Base-by-base conservation (phyloP, 2,888 invertebrate genomes). In the Leuctra nigra region DNA sequence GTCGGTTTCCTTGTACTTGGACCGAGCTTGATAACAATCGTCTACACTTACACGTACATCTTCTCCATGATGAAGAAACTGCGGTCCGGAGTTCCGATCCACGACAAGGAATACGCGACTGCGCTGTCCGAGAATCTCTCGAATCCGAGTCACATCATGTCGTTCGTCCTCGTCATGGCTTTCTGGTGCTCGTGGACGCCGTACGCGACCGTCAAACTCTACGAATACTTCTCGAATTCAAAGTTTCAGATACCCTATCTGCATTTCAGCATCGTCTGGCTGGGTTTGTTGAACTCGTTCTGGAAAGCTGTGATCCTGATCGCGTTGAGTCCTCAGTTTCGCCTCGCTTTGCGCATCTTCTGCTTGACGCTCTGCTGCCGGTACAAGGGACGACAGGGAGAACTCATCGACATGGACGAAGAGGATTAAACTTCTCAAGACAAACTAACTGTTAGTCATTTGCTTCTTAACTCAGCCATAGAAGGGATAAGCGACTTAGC, bases 131-230 rank as follows among this genome's bases (percentile, higher is more conserved):
- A 93, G 75, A 92, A 92, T 73, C 81, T 94, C 62, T 83, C 91
- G 64, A 94, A 94, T 75, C 93, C 93, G 62, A 92, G 91, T 77
- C 96, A 97, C 77, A 83, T 91, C 73, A 93, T 96, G 85, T 93
- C 94, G 68, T 94, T 97, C 74, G 83, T 93, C 65, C 82, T 97
- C 67, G 89, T 96, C 64, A 77, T 90, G 66, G 80, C 89, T 57
- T 98, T 96, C 76, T 89, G 92, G 85, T 75, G 93, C 61, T 91
- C 94, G 65, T 98, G 97, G 97, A 79, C 88, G 62, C 97, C 97
- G 22, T 94, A 90, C 76, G 87, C 93, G 62, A 79, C 83, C 57
- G 80, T 95, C 63, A 83, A 86, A 64, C 75, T 91, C 61, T 92
- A 91, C 75, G 90, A 78, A 63, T 68, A 70, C 60, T 63, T 74